Evolutionary conservation across 2,888 invertebrate genomes (phyloP).

Genomic region (Villa cingulata): DNA sequence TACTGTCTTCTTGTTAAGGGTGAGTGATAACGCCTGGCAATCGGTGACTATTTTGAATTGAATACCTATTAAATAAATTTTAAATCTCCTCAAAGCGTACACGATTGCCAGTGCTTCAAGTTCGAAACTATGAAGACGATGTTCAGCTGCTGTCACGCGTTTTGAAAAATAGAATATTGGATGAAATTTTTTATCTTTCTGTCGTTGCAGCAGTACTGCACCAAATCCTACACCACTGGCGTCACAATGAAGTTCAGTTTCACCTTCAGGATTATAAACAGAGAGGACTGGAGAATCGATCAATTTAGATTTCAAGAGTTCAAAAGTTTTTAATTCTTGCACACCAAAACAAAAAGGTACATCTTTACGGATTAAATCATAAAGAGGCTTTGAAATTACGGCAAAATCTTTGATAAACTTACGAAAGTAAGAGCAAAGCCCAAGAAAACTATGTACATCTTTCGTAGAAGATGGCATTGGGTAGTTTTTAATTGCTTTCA

Average conservation of each 20-base stretch:
- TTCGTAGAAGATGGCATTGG: constrained; percentile 14
- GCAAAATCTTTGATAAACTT: constrained; percentile 22
- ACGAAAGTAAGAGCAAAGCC: constrained; percentile 13
- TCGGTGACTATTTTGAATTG: too few relatives aligned
- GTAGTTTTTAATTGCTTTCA: constrained; percentile 8
- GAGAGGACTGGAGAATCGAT: constrained; percentile 17
- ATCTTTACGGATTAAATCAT: constrained; percentile 16
- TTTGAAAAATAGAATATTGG: constrained; percentile 25
- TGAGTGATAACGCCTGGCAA: too few relatives aligned
- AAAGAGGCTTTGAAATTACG: constrained; percentile 23
- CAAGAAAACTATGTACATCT: constrained; percentile 14
- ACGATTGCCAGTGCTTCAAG: constrained; percentile 20
- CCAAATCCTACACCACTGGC: too few relatives aligned
- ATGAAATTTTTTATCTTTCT: constrained; percentile 17
- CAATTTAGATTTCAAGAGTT: constrained; percentile 11
- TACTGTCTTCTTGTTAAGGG: constrained; percentile 14
- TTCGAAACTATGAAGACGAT: constrained; percentile 21
- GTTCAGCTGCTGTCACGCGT: constrained; percentile 17
- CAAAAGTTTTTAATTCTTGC: constrained; percentile 8
- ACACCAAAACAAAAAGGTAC: constrained; percentile 4
- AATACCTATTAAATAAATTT: too few relatives aligned
- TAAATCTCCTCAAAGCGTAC: constrained; percentile 19
- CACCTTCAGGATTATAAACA: constrained; percentile 19
- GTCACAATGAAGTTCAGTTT: constrained; percentile 24
- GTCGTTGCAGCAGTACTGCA: constrained; percentile 20